phyloP scores from a whole-genome alignment of 2,113 vertebrate genomes.

The Aptenodytes forsteri region DNA sequence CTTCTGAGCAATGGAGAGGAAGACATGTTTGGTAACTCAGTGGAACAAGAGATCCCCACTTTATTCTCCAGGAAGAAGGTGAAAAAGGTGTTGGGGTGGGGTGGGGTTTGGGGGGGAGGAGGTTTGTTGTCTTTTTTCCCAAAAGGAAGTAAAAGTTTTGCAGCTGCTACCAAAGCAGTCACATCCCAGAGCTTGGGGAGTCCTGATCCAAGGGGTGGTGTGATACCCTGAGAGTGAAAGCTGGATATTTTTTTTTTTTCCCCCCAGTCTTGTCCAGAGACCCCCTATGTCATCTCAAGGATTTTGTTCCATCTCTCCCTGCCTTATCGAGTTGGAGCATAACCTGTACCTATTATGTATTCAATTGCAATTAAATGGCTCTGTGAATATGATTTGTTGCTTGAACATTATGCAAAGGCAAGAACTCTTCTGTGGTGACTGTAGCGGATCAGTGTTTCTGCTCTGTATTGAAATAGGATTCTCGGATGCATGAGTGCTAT shows the following conservation, averaged over 20 bases:
- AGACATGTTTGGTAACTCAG: neutral
- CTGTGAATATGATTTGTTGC: neutral
- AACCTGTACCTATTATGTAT: neutral
- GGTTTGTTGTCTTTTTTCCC: neutral
- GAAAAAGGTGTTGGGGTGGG: neutral
- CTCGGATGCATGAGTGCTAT: neutral
- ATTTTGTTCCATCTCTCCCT: neutral
- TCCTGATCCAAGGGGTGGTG: neutral
- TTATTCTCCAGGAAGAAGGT: neutral
- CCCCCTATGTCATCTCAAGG: neutral
- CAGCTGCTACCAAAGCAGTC: neutral
- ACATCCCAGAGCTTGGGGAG: neutral
- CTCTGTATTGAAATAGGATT: neutral
- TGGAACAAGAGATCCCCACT: neutral
- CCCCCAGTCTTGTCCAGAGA: neutral
- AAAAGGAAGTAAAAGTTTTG: neutral
- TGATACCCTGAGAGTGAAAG: neutral
- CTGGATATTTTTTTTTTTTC: neutral
- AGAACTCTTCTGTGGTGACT: neutral
- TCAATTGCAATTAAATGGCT: neutral
- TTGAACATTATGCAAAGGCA: neutral
- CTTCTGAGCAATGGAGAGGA: neutral
- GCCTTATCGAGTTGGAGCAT: neutral
- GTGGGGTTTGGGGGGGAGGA: neutral
- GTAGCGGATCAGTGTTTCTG: neutral